These are phyloP conservation scores for Oxyruncus cristatus DNA, from an alignment of 2,113 vertebrate genomes.

Conservation along the genomic window DNA sequence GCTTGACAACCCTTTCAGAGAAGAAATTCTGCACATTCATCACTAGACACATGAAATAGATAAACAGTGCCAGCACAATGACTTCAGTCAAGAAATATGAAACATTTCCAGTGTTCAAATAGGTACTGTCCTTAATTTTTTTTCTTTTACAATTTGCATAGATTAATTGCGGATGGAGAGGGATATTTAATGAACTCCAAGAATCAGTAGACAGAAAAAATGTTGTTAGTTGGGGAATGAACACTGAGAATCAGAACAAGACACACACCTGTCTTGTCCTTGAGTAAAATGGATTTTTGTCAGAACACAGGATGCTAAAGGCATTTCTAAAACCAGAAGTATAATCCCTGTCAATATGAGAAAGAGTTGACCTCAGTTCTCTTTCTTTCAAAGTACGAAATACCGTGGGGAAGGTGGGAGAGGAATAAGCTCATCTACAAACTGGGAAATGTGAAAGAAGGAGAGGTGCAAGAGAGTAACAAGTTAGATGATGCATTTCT, in stretches of 20 bases:
- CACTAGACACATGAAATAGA: background rate
- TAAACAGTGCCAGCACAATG: background rate
- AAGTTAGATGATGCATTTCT: background rate
- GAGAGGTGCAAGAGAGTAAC: background rate
- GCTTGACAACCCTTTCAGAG: background rate
- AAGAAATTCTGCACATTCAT: background rate
- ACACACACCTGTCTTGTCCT: background rate
- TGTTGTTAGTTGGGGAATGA: background rate
- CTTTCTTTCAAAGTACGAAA: background rate
- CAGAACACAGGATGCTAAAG: background rate
- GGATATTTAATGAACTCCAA: background rate
- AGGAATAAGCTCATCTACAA: background rate
- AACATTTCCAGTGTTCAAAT: background rate
- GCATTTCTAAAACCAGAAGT: background rate
- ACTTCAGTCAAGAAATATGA: background rate
- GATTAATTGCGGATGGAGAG: background rate
- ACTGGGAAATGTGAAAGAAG: background rate
- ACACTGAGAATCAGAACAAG: background rate
- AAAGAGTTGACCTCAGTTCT: background rate
- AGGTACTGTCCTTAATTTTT: background rate
- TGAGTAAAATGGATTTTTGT: background rate
- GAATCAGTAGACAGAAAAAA: background rate
- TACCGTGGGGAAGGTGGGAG: background rate
- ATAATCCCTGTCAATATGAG: background rate
- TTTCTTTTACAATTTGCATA: background rate